Conservation (phyloP, 1,140 invertebrate genomes). For the Ctenoplectra terminalis region DNA sequence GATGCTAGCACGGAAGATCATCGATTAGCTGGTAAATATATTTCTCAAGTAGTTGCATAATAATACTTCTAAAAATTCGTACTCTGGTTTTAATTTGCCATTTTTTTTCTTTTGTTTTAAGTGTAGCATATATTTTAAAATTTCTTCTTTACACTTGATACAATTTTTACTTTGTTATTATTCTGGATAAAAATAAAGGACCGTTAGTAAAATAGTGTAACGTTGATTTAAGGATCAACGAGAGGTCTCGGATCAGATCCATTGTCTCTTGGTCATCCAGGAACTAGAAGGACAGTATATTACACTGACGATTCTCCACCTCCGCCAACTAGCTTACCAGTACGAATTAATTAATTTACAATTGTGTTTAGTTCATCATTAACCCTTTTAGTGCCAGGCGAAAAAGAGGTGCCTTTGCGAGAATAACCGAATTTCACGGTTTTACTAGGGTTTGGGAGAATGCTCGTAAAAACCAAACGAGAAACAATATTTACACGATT, state of each 20-base stretch:
- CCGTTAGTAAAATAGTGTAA: conserved; percentile 14
- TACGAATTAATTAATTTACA: conserved; percentile 36
- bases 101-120: too few species aligned
- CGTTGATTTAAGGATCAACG: conserved; percentile 71
- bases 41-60: not conserved
- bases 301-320: conserved; percentile 87
- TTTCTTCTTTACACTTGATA: too few species aligned
- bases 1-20: conserved; percentile 88
- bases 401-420: too few species aligned
- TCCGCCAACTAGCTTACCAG: conserved; percentile 70
- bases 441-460: too few species aligned
- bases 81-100: too few species aligned
- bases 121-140: too few species aligned
- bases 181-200: conserved; percentile 2
- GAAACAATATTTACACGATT: too few species aligned
- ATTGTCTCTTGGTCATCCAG: conserved; percentile 88
- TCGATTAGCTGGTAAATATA: conserved; percentile 65
- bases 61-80: too few species aligned
- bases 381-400: too few species aligned
- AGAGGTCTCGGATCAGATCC: conserved; percentile 79
- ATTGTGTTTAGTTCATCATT: too few species aligned
- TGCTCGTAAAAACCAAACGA: too few species aligned
- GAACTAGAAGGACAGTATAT: conserved; percentile 91
- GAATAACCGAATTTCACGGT: too few species aligned
- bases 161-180: conserved; percentile 11